phyloP scores from a whole-genome alignment of 1,140 invertebrate species.

The Prorops nasuta region DNA sequence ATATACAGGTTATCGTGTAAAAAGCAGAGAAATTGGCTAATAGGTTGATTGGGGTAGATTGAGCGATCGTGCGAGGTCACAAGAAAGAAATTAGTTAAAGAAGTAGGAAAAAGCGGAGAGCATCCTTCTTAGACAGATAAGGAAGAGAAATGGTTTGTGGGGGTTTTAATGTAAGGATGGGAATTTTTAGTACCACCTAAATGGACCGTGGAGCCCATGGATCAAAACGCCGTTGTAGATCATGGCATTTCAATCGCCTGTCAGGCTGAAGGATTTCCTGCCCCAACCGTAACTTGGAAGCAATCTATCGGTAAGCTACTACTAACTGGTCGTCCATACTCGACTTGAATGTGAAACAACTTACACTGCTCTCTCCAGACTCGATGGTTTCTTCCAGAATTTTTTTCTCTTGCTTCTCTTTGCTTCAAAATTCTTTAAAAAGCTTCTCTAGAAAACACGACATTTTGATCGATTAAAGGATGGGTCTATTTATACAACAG shows the following conservation, averaged over 20 bases:
- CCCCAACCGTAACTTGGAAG: conserved; percentile 84
- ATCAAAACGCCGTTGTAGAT: conserved; percentile 80
- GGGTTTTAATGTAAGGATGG: too few relatives aligned
- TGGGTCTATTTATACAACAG: too few relatives aligned
- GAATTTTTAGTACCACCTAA: conserved; percentile 79
- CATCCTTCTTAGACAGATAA: too few relatives aligned
- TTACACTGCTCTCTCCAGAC: neutral
- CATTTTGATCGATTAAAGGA: too few relatives aligned
- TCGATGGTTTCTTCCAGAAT: neutral
- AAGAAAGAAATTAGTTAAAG: too few relatives aligned
- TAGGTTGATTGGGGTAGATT: too few relatives aligned
- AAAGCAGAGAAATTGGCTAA: too few relatives aligned
- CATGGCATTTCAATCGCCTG: conserved; percentile 86
- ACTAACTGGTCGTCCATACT: neutral
- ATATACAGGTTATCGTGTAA: too few relatives aligned
- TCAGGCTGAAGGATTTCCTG: conserved; percentile 86
- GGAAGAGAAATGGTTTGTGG: too few relatives aligned
- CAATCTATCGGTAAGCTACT: conserved; percentile 71
- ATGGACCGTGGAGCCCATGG: conserved; percentile 85
- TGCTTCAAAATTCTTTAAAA: neutral
- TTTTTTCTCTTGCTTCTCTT: neutral
- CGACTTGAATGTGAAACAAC: neutral
- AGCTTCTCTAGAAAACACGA: too few relatives aligned
- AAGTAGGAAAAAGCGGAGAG: too few relatives aligned
- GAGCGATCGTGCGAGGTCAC: too few relatives aligned